Base-by-base conservation (phyloP, 2,113 vertebrate species). In the Rhinopomastus cyanomelas region DNA sequence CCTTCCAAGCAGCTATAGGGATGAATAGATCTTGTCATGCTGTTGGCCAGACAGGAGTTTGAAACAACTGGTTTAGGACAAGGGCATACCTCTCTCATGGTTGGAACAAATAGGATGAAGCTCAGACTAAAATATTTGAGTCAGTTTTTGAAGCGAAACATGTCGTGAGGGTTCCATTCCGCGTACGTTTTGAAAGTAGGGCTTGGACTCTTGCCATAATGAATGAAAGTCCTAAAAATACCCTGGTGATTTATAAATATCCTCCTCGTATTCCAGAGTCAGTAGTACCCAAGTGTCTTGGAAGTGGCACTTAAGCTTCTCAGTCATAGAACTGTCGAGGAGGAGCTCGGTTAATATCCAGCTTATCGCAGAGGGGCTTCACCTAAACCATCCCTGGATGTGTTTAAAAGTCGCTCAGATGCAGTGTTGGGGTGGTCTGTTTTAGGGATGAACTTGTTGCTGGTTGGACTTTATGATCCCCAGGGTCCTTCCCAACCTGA, bases 191-290 rank as follows among this genome's bases (percentile, higher is more conserved):
- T 56, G 52, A 93, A 84, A 90, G 67, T 64, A 49, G 64, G 23
- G 15, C 69, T 95, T 88, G 83, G 55, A 49, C 25, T 81, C 66
- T 61, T 88, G 55, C 72, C 48, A 17, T 74, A 65, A 23, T 4
- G 10, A 85, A 80, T 66, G 52, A 30, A 87, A 94, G n/a, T 46
- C 42, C 89, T 90, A 92, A 90, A 89, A 95, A 85, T 92, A 88
- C 37, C 44, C 73, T 51, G 52, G 34, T 72, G 59, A 48, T 82
- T 80, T 87, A 89, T 89, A 93, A 90, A 82, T 85, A 91, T 66
- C 42, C 22, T 81, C 26, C 37, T 62, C 89, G 14, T 80, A 18
- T 89, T 82, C 23, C 30, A 17, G 85, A 66, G 14, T n/a, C 92
- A 39, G 73, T 85, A 71, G 72, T 77, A 42, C n/a, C n/a, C 71